Conservation (phyloP, 1,140 invertebrate genomes). For the Drosophila quadrilineata region DNA sequence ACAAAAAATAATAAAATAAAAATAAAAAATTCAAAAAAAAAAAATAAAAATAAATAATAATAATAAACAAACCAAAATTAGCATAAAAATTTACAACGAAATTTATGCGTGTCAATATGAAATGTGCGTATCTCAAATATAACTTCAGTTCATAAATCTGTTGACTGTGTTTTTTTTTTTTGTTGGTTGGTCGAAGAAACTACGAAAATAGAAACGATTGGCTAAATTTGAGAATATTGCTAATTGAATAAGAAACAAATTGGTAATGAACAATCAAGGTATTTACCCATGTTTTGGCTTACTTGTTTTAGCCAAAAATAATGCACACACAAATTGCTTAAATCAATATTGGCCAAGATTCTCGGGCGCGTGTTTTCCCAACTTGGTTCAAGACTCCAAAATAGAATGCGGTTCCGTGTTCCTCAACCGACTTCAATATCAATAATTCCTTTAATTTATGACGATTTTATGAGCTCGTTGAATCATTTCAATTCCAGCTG, state of each 20-base stretch:
- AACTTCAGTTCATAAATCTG: slow-evolving; percentile 5
- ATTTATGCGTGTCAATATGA: slow-evolving; percentile 60
- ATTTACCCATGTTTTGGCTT: slow-evolving; percentile 14
- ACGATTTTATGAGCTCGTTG: slow-evolving; percentile 61
- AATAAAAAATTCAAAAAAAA: slow-evolving; percentile 11
- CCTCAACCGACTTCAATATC: slow-evolving; percentile 1
- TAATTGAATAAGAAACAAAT: slow-evolving; percentile 35
- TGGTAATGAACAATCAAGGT: slow-evolving; percentile 3
- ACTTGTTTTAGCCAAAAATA: slow-evolving; percentile 15
- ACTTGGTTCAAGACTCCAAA: slow-evolving; percentile 33
- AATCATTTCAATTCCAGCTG: slow-evolving; percentile 27
- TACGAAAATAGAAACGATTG: slow-evolving; percentile 22
- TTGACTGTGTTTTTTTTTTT: no score
- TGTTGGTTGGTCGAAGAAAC: background rate
- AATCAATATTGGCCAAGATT: slow-evolving; percentile 17
- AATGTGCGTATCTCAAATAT: slow-evolving; percentile 19
- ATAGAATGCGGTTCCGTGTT: slow-evolving; percentile 6
- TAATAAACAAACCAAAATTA: slow-evolving; percentile 16
- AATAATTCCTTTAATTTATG: slow-evolving; percentile 44
- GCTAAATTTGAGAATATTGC: slow-evolving; percentile 38
- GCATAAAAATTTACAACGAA: slow-evolving; percentile 25
- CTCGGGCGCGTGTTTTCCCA: slow-evolving; percentile 28
- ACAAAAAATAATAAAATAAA: slow-evolving; percentile 13
- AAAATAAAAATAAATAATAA: slow-evolving; percentile 5
- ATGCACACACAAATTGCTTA: slow-evolving; percentile 8